Evolutionary conservation across 1,140 invertebrate genomes (phyloP).

Genomic region (fruit fly (Drosophila melanogaster)): DNA sequence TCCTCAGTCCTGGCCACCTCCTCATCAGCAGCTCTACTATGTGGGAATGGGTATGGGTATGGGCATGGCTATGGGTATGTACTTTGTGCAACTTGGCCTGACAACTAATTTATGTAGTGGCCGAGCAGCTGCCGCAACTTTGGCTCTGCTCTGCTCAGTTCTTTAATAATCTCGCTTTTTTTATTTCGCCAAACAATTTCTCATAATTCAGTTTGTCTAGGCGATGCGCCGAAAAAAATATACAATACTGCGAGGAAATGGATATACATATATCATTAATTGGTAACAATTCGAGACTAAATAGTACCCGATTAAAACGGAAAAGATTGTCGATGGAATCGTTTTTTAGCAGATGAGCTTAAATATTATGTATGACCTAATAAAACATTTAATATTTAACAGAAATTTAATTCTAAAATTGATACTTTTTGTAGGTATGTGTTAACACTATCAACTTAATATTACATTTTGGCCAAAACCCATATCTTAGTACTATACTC

Average conservation of each 20-base stretch:
- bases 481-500: too few relatives aligned
- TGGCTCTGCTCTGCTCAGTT: slow-evolving; percentile 50
- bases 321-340: too few relatives aligned
- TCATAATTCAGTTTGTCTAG: slow-evolving; percentile 62
- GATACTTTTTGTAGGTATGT: too few relatives aligned
- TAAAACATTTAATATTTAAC: too few relatives aligned
- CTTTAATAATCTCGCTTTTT: slow-evolving; percentile 62
- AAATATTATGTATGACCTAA: too few relatives aligned
- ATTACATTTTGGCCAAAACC: too few relatives aligned
- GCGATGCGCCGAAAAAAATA: not conserved
- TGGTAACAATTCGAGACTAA: slow-evolving; percentile 14
- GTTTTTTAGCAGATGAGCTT: too few relatives aligned
- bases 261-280: slow-evolving; percentile 32
- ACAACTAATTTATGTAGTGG: slow-evolving; percentile 83
- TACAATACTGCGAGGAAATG: too few relatives aligned
- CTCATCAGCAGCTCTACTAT: not conserved
- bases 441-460: too few relatives aligned
- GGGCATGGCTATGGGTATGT: slow-evolving; percentile 7
- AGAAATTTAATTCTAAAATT: too few relatives aligned
- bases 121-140: slow-evolving; percentile 66
- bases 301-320: too few relatives aligned
- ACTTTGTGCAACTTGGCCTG: slow-evolving; percentile 59
- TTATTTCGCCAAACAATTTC: slow-evolving; percentile 67
- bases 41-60: not conserved
- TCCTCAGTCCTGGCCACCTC: slow-evolving; percentile 54